Evolutionary conservation across 1,140 invertebrate species (phyloP).

Genomic region (Pseudomyrmex dendroicus): DNA sequence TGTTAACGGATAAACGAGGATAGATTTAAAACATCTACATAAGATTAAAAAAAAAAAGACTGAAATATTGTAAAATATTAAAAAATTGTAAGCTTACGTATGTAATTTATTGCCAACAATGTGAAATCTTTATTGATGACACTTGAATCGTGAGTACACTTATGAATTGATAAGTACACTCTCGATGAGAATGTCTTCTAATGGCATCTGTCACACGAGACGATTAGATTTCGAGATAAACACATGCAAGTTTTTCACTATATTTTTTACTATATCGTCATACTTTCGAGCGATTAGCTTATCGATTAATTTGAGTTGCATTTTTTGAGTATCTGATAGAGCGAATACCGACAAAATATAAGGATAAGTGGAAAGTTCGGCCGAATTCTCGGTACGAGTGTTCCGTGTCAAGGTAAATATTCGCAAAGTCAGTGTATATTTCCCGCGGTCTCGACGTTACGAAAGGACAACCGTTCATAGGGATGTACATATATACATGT

Average conservation of each 20-base stretch:
- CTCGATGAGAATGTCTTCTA: neutral
- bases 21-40: neutral
- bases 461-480: too few relatives aligned
- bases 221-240: neutral
- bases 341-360: too few relatives aligned
- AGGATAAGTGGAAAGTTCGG: neutral
- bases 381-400: neutral
- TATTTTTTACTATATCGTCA: neutral
- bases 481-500: neutral
- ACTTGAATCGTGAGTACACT: neutral
- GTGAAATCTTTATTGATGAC: neutral
- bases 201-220: constrained; percentile 5
- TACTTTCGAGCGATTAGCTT: neutral
- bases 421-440: neutral
- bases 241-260: neutral
- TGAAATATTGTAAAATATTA: too few relatives aligned
- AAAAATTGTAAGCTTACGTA: too few relatives aligned
- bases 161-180: neutral
- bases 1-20: neutral
- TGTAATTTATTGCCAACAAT: neutral
- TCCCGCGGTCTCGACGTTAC: too few relatives aligned
- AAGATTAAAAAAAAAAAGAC: neutral
- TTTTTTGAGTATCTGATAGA: too few relatives aligned
- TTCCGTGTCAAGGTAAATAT: neutral
- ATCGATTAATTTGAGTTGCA: neutral